phyloP scores from a whole-genome alignment of 1,140 invertebrate genomes.

The Drosophila malerkotliana region DNA sequence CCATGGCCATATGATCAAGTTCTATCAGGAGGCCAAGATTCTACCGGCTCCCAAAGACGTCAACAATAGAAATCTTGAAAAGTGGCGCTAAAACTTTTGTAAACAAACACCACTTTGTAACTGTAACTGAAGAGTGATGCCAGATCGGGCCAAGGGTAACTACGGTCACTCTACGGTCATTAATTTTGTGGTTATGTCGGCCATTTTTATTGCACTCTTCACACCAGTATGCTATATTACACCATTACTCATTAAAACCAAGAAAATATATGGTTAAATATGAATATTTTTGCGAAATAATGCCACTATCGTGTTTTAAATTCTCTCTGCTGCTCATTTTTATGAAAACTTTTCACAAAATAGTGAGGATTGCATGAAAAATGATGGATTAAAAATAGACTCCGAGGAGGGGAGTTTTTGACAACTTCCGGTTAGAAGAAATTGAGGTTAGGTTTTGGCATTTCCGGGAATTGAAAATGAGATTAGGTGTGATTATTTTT shows the following conservation, averaged over 20 bases:
- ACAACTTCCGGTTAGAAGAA: background rate
- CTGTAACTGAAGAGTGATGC: background rate
- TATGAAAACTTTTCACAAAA: background rate
- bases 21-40: constrained; percentile 1
- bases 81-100: no score
- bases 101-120: background rate
- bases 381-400: background rate
- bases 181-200: no score
- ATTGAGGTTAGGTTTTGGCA: background rate
- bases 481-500: no score
- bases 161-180: no score
- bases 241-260: background rate
- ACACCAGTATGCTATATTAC: no score
- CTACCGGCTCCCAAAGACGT: background rate
- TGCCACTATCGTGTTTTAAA: background rate
- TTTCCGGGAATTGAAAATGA: no score
- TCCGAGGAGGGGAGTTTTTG: no score
- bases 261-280: background rate
- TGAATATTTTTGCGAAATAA: background rate
- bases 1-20: constrained; percentile 25
- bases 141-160: background rate
- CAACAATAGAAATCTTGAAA: no score
- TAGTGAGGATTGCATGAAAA: background rate
- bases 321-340: background rate
- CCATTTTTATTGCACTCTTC: no score